Conservation (phyloP, 2,888 invertebrate species). For the Dione vanillae region DNA sequence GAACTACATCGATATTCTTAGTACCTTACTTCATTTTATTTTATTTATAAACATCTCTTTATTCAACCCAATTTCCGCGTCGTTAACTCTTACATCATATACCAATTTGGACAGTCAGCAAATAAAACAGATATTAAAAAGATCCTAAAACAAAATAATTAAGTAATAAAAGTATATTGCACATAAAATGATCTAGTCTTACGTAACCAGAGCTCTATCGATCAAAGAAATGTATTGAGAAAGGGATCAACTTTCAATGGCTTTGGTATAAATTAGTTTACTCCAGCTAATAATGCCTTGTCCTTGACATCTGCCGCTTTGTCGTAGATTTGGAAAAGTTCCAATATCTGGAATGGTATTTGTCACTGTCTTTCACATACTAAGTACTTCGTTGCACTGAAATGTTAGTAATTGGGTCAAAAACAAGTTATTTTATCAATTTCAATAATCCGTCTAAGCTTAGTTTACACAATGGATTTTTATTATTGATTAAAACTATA, state of each 20-base stretch:
- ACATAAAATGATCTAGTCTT: background rate
- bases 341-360: constrained; percentile 17
- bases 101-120: background rate
- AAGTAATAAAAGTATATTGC: constrained; percentile 19
- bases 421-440: too few species aligned
- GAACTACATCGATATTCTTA: too few species aligned
- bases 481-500: too few species aligned
- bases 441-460: too few species aligned
- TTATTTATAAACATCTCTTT: too few species aligned
- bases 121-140: constrained; percentile 16
- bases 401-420: too few species aligned
- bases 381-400: background rate
- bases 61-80: background rate
- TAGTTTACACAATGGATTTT: too few species aligned
- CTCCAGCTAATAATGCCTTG: background rate
- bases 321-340: constrained; percentile 10
- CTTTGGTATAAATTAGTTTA: constrained; percentile 11
- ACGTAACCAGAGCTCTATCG: background rate
- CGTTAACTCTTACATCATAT: background rate
- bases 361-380: background rate
- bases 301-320: constrained; percentile 22
- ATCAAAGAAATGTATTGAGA: background rate
- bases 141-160: constrained; percentile 18
- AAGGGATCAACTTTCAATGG: constrained; percentile 2
- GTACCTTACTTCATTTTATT: too few species aligned